These are phyloP conservation scores for Spheniscus humboldti DNA, from an alignment of 2,797 vertebrate genomes.

Conservation along the genomic window DNA sequence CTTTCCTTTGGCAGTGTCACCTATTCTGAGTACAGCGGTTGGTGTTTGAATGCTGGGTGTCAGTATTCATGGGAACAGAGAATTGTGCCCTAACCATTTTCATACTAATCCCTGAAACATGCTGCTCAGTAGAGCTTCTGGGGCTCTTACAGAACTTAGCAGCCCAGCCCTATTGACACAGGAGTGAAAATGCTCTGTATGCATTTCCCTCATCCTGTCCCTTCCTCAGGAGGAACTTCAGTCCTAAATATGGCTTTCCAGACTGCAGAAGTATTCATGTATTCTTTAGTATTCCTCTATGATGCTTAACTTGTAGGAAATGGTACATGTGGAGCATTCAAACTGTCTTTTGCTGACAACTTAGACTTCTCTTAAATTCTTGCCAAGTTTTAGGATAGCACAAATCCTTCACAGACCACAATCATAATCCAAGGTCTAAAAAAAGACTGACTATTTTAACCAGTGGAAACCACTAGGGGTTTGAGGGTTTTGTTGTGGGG, in stretches of 20 bases:
- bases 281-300: not conserved
- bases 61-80: not conserved
- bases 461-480: not conserved
- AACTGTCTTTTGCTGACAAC: not conserved
- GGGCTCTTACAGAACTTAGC: not conserved
- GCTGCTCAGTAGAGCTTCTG: not conserved
- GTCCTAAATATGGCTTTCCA: not conserved
- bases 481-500: not conserved
- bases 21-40: not conserved
- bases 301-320: not conserved
- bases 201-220: not conserved
- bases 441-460: not conserved
- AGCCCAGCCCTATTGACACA: not conserved
- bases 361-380: not conserved
- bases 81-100: not conserved
- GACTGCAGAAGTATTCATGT: not conserved
- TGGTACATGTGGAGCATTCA: not conserved
- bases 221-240: not conserved
- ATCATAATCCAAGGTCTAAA: not conserved
- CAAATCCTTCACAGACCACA: not conserved
- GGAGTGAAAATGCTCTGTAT: not conserved
- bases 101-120: not conserved
- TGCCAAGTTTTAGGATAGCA: not conserved
- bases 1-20: not conserved
- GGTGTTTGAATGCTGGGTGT: not conserved